Base-by-base conservation (phyloP, 2,888 invertebrate genomes). In the Phrixothrix hirtus region DNA sequence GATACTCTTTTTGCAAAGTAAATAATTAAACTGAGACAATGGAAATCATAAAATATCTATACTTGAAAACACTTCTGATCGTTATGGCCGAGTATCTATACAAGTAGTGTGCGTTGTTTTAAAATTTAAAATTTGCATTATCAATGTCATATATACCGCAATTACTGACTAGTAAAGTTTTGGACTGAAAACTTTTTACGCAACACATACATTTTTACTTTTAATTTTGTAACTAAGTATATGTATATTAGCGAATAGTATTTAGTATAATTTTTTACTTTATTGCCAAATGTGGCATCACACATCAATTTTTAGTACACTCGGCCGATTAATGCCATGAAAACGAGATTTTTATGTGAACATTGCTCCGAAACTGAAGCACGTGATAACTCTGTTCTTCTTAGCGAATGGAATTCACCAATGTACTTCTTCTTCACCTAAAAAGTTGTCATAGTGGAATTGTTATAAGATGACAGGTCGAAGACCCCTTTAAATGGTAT, bases 341-440 rank as follows among this genome's bases (percentile, higher is more conserved):
- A 41, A 61, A 63, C 61, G 64, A 65, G 65, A 64, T 64, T 66
- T 67, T 67, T 66, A 66, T 67, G 67, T 65, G 65, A 63, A 65
- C 65, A 64, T 66, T 65, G 66, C 62, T 66, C 62, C 64, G 62
- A 62, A 67, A 63, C 55, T 60, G 55, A 58, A 59, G 60, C 62
- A 62, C 63, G 63, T 63, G 63, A 65, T 63, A 63, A 61, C 55
- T 56, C 55, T 57, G 51, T 55, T 55, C 53, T 55, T 49, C 51
- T 60, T 47, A 34, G 44, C 47, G 54, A 36, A 36, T 27, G 42
- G 42, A 54, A 58, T 53, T 27, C 39, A 38, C 53, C 25, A 44
- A 48, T 38, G 51, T 47, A 47, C 51, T 49, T 55, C 48, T 55
- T 55, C 59, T 57, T 57, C 59, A 46, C 44, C 39, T 53, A 60